Evolutionary conservation across 2,888 invertebrate species (phyloP), one percentile per base, ranked within the genome.

Genomic region (Eupithecia dodoneata): DNA sequence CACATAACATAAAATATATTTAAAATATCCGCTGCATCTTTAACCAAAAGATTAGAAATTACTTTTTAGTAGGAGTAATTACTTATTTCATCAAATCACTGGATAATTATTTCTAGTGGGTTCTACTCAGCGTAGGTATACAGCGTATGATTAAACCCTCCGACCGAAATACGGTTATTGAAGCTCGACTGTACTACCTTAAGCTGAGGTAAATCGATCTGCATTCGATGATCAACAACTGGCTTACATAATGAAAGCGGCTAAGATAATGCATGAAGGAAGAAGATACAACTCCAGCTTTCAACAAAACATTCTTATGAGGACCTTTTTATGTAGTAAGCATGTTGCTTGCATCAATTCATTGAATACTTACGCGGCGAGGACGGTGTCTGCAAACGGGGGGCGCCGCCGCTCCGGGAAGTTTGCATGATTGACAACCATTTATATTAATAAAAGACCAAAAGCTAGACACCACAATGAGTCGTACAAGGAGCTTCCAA

Each of bases 391-490:
- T 88, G 93, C 94, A 87, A 89, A 88, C 91, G 87, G 91, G 91
- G 89, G 90, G 91, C 90, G 88, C 88, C 88, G 89, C 86, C 87
- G 89, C 94, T 93, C 94, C 94, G 88, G 89, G 90, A 82, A 85
- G 94, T 92, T 92, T 90, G 95, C 95, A 94, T 94, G 94, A 94
- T 93, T 90, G 94, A 94, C 94, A 95, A 95, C 94, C 94, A 94
- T 94, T 93, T 88, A 93, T 89, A 94, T 94, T 95, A 94, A 94
- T 94, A 93, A 91, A 91, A 90, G 87, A 92, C 91, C 91, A 93
- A 85, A 93, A 93, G 92, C 93, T 89, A 84, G 81, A 88, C 87
- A 88, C 91, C 89, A 90, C 89, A 91, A 85, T 88, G 84, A 87
- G 82, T 85, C 86, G 84, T 81, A 83, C 80, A 79, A 83, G 87